phyloP scores from a whole-genome alignment of 2,888 invertebrate species.

The Abrostola triplasia region DNA sequence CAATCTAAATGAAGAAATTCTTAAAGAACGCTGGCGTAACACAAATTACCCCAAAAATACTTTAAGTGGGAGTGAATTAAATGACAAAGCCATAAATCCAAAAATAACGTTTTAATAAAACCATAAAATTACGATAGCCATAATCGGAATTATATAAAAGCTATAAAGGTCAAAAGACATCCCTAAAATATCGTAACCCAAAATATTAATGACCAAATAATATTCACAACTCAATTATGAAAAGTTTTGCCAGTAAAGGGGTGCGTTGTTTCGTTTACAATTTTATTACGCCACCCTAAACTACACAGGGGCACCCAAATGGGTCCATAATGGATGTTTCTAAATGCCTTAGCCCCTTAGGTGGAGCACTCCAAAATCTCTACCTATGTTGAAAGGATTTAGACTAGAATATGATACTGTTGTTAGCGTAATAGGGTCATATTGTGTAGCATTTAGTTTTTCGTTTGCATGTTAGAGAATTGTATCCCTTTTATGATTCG shows the following conservation, averaged over 20 bases:
- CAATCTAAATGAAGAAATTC: too few species aligned
- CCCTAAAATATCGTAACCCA: slow-evolving; percentile 17
- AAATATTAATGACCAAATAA: slow-evolving; percentile 46
- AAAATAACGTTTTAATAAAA: not conserved
- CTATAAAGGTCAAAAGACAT: slow-evolving; percentile 17
- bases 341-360: slow-evolving; percentile 61
- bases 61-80: too few species aligned
- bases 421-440: not conserved
- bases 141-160: slow-evolving; percentile 16
- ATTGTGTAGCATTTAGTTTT: too few species aligned
- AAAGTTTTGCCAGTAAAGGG: slow-evolving; percentile 51
- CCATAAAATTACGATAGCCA: not conserved
- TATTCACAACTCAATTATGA: slow-evolving; percentile 55
- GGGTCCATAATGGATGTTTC: slow-evolving; percentile 69
- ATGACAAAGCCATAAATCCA: not conserved
- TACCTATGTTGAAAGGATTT: slow-evolving; percentile 24
- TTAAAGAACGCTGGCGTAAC: too few species aligned
- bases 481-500: too few species aligned
- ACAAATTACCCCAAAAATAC: too few species aligned
- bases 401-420: not conserved
- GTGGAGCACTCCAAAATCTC: slow-evolving; percentile 27
- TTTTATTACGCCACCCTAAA: slow-evolving; percentile 65
- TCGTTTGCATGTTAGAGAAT: too few species aligned
- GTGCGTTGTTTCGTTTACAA: slow-evolving; percentile 59
- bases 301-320: slow-evolving; percentile 70